Percentiles rank a stretch among this genome's conserved stretches.
phyloP scores from a whole-genome alignment of 2,113 vertebrate species.

The Sminthopsis crassicaudata region DNA sequence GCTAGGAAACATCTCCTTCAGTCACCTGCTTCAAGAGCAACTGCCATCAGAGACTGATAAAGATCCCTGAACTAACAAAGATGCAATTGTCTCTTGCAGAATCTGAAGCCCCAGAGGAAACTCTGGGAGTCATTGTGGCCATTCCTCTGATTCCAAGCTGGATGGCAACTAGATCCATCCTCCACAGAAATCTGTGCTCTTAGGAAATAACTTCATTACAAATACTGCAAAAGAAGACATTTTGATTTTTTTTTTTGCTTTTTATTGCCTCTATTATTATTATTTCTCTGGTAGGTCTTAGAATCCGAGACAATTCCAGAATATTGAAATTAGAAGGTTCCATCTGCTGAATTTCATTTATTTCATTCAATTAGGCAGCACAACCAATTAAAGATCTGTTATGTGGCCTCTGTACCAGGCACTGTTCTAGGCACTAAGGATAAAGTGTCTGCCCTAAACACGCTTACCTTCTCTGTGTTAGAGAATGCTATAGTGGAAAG shows the following conservation, averaged over 20 bases:
- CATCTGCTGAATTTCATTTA: neutral
- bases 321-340: neutral
- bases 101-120: neutral
- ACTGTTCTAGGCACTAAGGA: neutral
- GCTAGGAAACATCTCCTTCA: neutral
- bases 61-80: neutral
- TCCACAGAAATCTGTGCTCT: neutral
- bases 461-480: neutral
- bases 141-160: neutral
- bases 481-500: neutral
- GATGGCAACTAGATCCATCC: neutral
- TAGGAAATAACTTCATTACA: neutral
- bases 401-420: neutral
- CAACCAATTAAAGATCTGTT: neutral
- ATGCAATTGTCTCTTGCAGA: neutral
- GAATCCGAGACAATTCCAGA: accelerated
- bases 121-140: neutral
- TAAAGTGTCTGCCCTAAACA: neutral
- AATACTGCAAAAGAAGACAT: neutral
- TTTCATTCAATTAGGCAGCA: neutral
- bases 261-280: neutral
- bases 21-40: neutral
- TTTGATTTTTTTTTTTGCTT: neutral
- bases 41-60: neutral
- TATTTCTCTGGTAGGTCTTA: neutral